Evolutionary conservation across 2,888 invertebrate species (phyloP).

Genomic region (Andrena bucephala): DNA sequence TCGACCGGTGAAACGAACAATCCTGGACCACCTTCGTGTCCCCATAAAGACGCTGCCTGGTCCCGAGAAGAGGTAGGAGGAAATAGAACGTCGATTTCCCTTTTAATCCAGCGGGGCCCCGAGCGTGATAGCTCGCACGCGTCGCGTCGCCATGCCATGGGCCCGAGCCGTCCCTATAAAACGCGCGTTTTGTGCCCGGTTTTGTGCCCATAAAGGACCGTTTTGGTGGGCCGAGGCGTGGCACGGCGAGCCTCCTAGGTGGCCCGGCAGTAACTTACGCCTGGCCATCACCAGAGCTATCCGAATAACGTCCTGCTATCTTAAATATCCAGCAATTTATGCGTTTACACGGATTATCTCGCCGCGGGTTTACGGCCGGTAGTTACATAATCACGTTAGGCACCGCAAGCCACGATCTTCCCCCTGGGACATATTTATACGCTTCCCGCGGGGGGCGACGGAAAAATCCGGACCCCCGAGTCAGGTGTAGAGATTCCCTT

Average conservation of each 20-base stretch:
- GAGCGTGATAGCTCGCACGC: constrained; percentile 71
- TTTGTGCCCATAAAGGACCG: constrained; percentile 63
- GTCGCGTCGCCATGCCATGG: constrained; percentile 51
- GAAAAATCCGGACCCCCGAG: not conserved
- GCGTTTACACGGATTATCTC: constrained; percentile 81
- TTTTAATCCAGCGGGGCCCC: constrained; percentile 61
- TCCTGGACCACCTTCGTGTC: constrained; percentile 67
- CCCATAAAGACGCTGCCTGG: constrained; percentile 63
- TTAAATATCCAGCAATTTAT: constrained; percentile 81
- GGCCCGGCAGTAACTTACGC: constrained; percentile 78
- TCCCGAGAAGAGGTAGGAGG: constrained; percentile 54
- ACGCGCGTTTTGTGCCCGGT: constrained; percentile 67
- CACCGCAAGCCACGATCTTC: constrained; percentile 47
- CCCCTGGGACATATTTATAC: constrained; percentile 26
- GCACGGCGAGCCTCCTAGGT: constrained; percentile 74
- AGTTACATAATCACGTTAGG: constrained; percentile 80
- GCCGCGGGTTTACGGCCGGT: constrained; percentile 76
- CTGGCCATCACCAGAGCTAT: constrained; percentile 78
- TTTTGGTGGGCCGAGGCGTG: constrained; percentile 72
- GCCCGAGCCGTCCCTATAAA: constrained; percentile 62
- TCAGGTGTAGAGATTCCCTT: not conserved
- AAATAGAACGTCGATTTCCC: constrained; percentile 70
- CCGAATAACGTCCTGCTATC: constrained; percentile 79
- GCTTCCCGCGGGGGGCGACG: not conserved
- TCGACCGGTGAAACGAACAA: constrained; percentile 58